Evolutionary conservation across 1,140 invertebrate genomes (phyloP).

Genomic region (Bombus superbus): DNA sequence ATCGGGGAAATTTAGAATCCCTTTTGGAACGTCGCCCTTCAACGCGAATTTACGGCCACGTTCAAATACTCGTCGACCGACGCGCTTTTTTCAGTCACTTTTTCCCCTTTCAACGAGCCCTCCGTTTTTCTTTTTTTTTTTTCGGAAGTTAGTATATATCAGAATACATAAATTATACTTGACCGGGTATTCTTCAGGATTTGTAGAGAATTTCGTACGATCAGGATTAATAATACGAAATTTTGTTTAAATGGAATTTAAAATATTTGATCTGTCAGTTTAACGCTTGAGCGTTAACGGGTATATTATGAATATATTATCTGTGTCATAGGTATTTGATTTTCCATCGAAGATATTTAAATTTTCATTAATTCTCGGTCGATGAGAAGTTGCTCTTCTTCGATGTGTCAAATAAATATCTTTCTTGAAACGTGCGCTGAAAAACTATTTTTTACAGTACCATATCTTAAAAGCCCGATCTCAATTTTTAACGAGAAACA

Average conservation of each 20-base stretch:
- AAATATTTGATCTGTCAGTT: not conserved
- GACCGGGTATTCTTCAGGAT: not conserved
- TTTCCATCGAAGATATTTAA: too few species aligned
- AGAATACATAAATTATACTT: not conserved
- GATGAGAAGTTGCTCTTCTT: too few species aligned
- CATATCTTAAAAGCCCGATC: too few species aligned
- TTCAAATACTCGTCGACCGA: not conserved
- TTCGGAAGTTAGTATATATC: not conserved
- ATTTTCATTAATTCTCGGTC: too few species aligned
- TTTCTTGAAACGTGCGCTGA: too few species aligned
- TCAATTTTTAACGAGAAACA: too few species aligned
- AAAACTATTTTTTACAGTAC: too few species aligned
- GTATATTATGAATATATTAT: too few species aligned
- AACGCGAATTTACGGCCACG: slow-evolving; percentile 2
- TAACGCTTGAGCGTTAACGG: too few species aligned
- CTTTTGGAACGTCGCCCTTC: too few species aligned
- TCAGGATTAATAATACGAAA: not conserved
- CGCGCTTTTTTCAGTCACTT: not conserved
- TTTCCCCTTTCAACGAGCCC: not conserved
- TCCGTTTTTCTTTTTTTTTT: not conserved
- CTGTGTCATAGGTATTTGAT: too few species aligned
- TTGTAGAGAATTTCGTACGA: not conserved
- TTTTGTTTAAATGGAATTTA: not conserved
- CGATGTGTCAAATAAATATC: too few species aligned
- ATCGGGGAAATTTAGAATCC: not conserved